Evolutionary conservation across 2,888 invertebrate genomes (phyloP).

Genomic region (Tipula vernalis): DNA sequence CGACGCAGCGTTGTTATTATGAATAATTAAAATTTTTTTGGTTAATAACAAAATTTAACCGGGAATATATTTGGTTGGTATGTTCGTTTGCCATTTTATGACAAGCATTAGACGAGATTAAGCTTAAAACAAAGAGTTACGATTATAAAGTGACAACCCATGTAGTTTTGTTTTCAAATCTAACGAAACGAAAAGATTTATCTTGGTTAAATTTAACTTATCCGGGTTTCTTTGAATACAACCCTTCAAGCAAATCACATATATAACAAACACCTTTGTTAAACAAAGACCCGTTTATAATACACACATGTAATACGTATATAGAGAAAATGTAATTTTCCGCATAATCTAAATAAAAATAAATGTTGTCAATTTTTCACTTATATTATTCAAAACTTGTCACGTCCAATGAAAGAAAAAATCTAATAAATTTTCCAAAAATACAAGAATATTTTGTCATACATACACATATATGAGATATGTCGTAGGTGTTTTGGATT

Average conservation of each 20-base stretch:
- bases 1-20: neutral
- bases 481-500: neutral
- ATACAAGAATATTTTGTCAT: neutral
- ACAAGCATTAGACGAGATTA: too few species aligned
- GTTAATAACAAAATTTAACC: neutral
- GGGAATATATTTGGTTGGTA: neutral
- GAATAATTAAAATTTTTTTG: neutral
- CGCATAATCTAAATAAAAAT: constrained; percentile 23
- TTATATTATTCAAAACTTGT: constrained; percentile 22
- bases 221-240: neutral
- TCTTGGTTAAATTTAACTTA: neutral
- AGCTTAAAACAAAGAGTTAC: too few species aligned
- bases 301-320: neutral
- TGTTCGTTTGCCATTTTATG: neutral
- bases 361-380: constrained; percentile 15
- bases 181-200: neutral
- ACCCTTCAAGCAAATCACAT: neutral
- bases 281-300: neutral
- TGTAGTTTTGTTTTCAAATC: too few species aligned
- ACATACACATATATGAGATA: neutral
- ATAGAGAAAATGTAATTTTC: constrained; percentile 19
- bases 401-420: constrained; percentile 19
- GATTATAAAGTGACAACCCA: too few species aligned
- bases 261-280: neutral
- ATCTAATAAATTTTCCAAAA: neutral